Base-by-base conservation (phyloP, 2,888 invertebrate genomes). In the Chloromyia formosa region DNA sequence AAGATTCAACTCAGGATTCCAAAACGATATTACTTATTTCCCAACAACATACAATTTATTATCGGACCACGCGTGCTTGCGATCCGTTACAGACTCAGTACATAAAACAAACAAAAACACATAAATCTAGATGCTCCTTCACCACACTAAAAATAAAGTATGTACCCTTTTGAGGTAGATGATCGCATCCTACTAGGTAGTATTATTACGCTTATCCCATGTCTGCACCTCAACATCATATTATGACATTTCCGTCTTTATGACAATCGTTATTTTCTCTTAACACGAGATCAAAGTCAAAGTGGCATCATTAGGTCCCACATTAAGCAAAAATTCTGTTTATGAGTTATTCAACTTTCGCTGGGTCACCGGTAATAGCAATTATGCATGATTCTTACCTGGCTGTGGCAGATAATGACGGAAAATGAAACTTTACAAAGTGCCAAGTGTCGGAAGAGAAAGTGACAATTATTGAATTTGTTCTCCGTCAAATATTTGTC, bases 401-500 rank as follows among this genome's bases (percentile, higher is more conserved):
- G 27, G 2, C 27, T 35, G 62, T 62, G 16, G 40, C 62, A 62
- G n/a, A 62, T 10, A 40, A 62, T 40, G 18, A 7, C 42, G 42
- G 1, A 23, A 62, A 62, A 62, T 35, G 35, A 16, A 5, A n/a
- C 10, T 49, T 27, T 27, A 27, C 14, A 22, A 61, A 27, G 27
- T 49, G 49, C 5, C 61, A 61, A 61, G 23, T 61, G 27, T 27
- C n/a, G 23, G 1, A n/a, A 35, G 61, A 27, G 61, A 61, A 61
- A 61, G 61, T 61, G 61, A n/a, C 35, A 61, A 61, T 61, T 61
- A 61, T 20, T 27, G 35, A 16, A 40, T 62, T 62, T 23, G 23
- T 62, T 62, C 62, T 62, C 40, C 16, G 62, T 35, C 62, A n/a
- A 62, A 62, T 62, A 62, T 62, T 62, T 62, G 10, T 40, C 16